Evolutionary conservation across 2,113 vertebrate species (phyloP).

Genomic region (Acrocephalus kingi): DNA sequence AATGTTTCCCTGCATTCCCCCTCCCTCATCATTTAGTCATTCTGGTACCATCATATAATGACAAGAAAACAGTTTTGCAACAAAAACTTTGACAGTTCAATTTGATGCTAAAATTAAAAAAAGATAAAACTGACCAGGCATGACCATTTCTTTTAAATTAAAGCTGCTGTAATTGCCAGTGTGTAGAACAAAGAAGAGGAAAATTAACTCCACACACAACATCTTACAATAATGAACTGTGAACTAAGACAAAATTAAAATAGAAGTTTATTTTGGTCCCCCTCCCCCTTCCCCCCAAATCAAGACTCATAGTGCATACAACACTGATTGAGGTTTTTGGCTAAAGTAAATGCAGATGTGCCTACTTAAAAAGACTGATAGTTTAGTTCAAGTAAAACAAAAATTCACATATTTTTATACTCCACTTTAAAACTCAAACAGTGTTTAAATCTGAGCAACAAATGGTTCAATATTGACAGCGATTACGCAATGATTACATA

Average conservation of each 20-base stretch:
- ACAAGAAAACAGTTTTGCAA: constrained; percentile 61
- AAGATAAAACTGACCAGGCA: background rate
- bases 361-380: constrained; percentile 55
- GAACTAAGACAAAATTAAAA: constrained; percentile 49
- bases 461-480: constrained; percentile 53
- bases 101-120: constrained; percentile 27
- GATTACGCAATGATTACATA: constrained; percentile 28
- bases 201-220: background rate
- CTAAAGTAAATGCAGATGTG: constrained; percentile 40
- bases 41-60: constrained; percentile 72
- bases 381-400: constrained; percentile 78
- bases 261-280: constrained; percentile 55
- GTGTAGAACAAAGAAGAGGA: constrained; percentile 21
- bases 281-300: constrained; percentile 44
- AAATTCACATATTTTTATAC: constrained; percentile 75
- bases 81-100: constrained; percentile 49
- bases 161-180: constrained; percentile 60
- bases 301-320: constrained; percentile 67
- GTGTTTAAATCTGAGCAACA: constrained; percentile 72
- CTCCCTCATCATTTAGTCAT: constrained; percentile 25
- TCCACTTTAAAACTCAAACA: constrained; percentile 67
- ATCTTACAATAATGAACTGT: constrained; percentile 9
- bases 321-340: constrained; percentile 56
- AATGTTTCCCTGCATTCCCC: constrained; percentile 42
- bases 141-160: constrained; percentile 34